phyloP scores from a whole-genome alignment of 2,797 vertebrate species.

The Eremophila alpestris region DNA sequence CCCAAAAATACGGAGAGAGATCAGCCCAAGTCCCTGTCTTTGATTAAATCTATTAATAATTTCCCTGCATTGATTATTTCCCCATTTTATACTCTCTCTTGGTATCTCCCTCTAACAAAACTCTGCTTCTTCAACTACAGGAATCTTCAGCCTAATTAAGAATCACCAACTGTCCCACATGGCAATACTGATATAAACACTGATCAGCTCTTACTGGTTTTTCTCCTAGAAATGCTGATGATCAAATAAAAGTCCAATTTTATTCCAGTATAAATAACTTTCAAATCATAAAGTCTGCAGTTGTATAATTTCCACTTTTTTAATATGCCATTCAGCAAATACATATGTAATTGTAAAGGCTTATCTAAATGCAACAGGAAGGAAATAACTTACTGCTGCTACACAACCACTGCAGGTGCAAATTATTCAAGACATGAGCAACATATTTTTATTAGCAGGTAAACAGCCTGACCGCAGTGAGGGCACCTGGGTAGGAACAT shows the following conservation, averaged over 20 bases:
- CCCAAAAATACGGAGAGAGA: background rate
- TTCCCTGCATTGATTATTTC: background rate
- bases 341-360: background rate
- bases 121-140: background rate
- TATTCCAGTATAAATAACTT: background rate
- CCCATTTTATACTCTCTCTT: background rate
- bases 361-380: background rate
- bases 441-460: background rate
- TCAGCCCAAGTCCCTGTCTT: background rate
- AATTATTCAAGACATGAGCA: background rate
- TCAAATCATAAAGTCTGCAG: background rate
- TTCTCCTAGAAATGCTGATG: background rate
- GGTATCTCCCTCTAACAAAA: background rate
- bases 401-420: background rate
- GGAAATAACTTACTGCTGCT: background rate
- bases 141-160: background rate
- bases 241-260: background rate
- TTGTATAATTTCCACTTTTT: background rate
- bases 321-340: background rate
- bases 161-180: background rate
- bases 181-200: background rate
- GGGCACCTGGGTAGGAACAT: too few species aligned
- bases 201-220: accelerated
- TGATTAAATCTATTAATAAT: background rate
- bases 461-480: background rate